Percentiles rank a stretch among this genome's conserved stretches.
Evolutionary conservation across 2,888 invertebrate genomes (phyloP).

Genomic region (Alsophila aescularia): DNA sequence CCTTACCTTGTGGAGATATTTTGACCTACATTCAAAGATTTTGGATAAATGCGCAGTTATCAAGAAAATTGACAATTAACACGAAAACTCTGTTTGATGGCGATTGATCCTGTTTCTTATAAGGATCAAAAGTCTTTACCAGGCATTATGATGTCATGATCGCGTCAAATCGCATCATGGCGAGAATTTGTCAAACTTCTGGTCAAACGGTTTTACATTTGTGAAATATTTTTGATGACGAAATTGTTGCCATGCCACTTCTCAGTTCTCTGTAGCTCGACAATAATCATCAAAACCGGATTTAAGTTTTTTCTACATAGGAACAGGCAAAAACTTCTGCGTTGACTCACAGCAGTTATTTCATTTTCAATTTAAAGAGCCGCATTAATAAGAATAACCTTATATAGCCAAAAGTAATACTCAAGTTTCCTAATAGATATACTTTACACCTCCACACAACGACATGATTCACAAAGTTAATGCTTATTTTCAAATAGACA

Average conservation of each 20-base stretch:
- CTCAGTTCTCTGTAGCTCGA: background rate
- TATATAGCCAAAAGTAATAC: constrained; percentile 50
- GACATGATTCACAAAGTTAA: constrained; percentile 65
- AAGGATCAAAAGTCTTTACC: too few species aligned
- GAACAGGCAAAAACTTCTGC: constrained; percentile 18
- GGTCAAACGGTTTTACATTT: too few species aligned
- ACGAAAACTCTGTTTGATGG: too few species aligned
- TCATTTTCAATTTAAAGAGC: constrained; percentile 36
- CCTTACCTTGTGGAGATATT: too few species aligned
- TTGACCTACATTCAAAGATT: too few species aligned
- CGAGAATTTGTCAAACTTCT: too few species aligned
- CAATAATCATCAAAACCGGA: constrained; percentile 18
- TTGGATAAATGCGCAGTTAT: too few species aligned
- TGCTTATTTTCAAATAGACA: constrained; percentile 51
- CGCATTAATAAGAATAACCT: constrained; percentile 33
- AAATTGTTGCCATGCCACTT: background rate
- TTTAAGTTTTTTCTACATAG: constrained; percentile 12
- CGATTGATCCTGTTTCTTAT: too few species aligned
- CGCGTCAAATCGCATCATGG: too few species aligned
- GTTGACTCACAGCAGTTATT: constrained; percentile 45
- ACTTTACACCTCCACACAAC: constrained; percentile 59
- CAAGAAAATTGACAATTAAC: too few species aligned
- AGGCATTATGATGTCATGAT: too few species aligned
- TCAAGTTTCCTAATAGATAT: constrained; percentile 74
- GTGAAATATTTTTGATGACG: background rate